A percentile compares a stretch with the other conserved stretches of the same genome.
phyloP scores from a whole-genome alignment of 1,140 invertebrate species.

The Drosophila nigrodunni region DNA sequence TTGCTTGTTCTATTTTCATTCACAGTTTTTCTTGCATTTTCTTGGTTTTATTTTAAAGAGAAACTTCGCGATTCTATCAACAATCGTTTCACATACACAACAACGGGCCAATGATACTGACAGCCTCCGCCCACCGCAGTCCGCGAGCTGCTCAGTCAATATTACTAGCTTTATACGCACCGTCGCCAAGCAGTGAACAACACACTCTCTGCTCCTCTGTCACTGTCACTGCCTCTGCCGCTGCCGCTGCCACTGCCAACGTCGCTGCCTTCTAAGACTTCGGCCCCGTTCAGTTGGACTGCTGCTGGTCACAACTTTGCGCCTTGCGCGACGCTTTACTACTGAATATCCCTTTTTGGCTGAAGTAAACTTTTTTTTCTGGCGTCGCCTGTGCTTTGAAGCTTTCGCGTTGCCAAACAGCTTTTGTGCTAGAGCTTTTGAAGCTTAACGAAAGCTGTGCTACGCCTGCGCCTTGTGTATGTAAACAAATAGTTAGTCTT shows the following conservation, averaged over 20 bases:
- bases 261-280: too few relatives aligned
- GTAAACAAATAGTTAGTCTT: conserved; percentile 57
- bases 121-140: background rate
- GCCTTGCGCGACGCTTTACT: conserved; percentile 60
- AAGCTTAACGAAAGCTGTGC: conserved; percentile 54
- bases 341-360: conserved; percentile 54
- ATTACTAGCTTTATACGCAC: conserved; percentile 50
- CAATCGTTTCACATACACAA: conserved; percentile 10
- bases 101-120: conserved; percentile 9
- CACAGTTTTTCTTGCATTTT: conserved; percentile 13
- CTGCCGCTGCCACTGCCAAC: background rate
- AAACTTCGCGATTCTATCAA: conserved; percentile 37
- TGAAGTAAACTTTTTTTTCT: conserved; percentile 38
- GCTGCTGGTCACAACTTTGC: conserved; percentile 52
- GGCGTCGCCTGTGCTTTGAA: conserved; percentile 21
- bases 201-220: conserved; percentile 10
- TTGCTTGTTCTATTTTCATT: conserved; percentile 8
- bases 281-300: conserved; percentile 16
- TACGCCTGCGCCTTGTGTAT: conserved; percentile 56
- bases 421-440: conserved; percentile 39
- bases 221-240: conserved; percentile 18
- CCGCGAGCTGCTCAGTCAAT: conserved; percentile 12
- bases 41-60: conserved; percentile 36
- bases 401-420: conserved; percentile 57
- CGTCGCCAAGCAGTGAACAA: conserved; percentile 46